phyloP scores from a whole-genome alignment of 1,140 invertebrate genomes.

The Rhopalosiphum padi region DNA sequence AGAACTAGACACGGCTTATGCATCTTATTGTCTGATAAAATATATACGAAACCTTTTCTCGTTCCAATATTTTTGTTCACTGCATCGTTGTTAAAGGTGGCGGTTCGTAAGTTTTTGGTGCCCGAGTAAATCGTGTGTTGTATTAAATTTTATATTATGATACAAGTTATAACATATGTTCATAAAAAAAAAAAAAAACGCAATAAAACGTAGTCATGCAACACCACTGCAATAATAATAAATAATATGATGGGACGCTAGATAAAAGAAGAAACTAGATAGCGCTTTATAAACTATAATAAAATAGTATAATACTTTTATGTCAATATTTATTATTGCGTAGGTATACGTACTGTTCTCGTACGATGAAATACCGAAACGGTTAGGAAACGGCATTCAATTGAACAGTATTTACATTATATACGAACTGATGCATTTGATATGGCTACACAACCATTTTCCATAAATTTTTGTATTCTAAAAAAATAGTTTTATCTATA shows the following conservation, averaged over 20 bases:
- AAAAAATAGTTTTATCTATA: background rate
- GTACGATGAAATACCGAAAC: background rate
- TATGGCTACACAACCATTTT: background rate
- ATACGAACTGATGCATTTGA: background rate
- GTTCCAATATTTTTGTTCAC: no score
- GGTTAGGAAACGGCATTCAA: background rate
- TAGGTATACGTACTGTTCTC: background rate
- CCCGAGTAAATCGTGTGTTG: background rate
- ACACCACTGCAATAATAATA: background rate
- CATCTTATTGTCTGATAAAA: no score
- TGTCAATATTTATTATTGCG: background rate
- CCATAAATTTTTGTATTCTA: background rate
- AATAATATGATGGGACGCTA: background rate
- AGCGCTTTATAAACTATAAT: constrained; percentile 24
- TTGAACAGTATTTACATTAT: background rate
- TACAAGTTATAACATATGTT: background rate
- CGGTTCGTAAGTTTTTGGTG: background rate
- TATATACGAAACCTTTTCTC: no score
- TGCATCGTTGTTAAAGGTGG: no score
- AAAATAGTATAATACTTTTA: background rate
- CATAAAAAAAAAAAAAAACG: background rate
- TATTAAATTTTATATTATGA: background rate
- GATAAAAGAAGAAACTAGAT: constrained; percentile 17
- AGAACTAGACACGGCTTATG: no score
- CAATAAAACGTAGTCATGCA: background rate